Conservation (phyloP, 2,113 vertebrate genomes). For the Candoia aspera region DNA sequence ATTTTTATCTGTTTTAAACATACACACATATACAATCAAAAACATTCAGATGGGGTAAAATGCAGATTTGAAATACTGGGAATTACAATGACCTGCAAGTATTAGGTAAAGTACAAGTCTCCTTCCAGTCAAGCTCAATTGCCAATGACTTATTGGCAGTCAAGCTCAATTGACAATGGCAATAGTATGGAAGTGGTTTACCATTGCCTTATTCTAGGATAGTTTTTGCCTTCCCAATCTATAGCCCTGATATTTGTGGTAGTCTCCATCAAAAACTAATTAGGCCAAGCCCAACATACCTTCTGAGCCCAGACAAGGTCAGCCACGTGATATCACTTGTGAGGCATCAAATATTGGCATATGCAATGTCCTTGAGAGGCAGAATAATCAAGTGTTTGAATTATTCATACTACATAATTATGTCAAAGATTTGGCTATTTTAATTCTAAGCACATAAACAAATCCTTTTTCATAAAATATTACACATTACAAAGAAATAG, state of each 20-base stretch:
- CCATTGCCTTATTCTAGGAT: background rate
- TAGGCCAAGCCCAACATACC: background rate
- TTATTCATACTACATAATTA: background rate
- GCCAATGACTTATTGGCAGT: background rate
- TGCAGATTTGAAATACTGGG: background rate
- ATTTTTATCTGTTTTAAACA: background rate
- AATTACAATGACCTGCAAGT: background rate
- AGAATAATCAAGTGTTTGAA: background rate
- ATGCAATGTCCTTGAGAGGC: background rate
- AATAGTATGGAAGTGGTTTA: background rate
- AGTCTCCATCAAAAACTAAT: background rate
- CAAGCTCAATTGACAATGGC: background rate
- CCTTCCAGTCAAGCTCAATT: background rate
- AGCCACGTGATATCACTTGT: background rate
- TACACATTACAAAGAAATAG: conserved; percentile 30
- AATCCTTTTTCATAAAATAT: conserved; percentile 31
- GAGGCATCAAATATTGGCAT: background rate
- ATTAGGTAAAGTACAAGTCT: background rate
- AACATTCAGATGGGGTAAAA: background rate
- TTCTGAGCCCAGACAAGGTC: background rate
- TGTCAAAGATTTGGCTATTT: background rate
- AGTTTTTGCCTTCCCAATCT: background rate
- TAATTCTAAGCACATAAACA: conserved; percentile 30
- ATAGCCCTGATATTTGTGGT: background rate
- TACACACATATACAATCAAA: background rate